Percentiles rank a stretch among this genome's conserved stretches.
These are phyloP conservation scores for Drosophila nasuta DNA, from an alignment of 1,140 invertebrate genomes.

Conservation along the genomic window DNA sequence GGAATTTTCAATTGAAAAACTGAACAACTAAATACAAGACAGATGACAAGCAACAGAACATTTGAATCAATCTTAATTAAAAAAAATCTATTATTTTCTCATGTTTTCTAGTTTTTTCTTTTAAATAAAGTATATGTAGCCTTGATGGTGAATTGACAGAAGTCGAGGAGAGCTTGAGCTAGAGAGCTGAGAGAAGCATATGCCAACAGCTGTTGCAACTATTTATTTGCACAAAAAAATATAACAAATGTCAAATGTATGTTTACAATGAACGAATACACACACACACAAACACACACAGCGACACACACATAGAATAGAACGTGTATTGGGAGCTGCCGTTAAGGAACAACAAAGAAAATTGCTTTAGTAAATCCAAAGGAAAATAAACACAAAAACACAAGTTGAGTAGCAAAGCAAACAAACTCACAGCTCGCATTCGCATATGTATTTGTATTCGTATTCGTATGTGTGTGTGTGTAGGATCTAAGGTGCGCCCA, in stretches of 20 bases:
- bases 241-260: slow-evolving; percentile 81
- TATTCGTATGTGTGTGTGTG: slow-evolving; percentile 7
- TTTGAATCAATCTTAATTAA: slow-evolving; percentile 81
- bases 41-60: slow-evolving; percentile 28
- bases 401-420: slow-evolving; percentile 79
- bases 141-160: slow-evolving; percentile 5
- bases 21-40: slow-evolving; percentile 18
- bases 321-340: slow-evolving; percentile 34
- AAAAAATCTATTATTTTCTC: slow-evolving; percentile 48
- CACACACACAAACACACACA: slow-evolving; percentile 17
- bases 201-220: slow-evolving; percentile 79
- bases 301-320: not conserved
- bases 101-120: slow-evolving; percentile 8
- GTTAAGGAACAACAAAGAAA: slow-evolving; percentile 77
- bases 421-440: slow-evolving; percentile 51
- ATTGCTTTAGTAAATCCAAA: slow-evolving; percentile 82
- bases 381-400: slow-evolving; percentile 80
- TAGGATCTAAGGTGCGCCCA: slow-evolving; percentile 46
- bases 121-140: slow-evolving; percentile 49
- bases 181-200: slow-evolving; percentile 39
- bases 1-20: slow-evolving; percentile 21
- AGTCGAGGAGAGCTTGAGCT: slow-evolving; percentile 6
- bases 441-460: not conserved
- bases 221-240: slow-evolving; percentile 83
- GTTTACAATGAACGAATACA: slow-evolving; percentile 67